Base-by-base conservation (phyloP, 2,888 invertebrate species). In the Aphidius colemani region DNA sequence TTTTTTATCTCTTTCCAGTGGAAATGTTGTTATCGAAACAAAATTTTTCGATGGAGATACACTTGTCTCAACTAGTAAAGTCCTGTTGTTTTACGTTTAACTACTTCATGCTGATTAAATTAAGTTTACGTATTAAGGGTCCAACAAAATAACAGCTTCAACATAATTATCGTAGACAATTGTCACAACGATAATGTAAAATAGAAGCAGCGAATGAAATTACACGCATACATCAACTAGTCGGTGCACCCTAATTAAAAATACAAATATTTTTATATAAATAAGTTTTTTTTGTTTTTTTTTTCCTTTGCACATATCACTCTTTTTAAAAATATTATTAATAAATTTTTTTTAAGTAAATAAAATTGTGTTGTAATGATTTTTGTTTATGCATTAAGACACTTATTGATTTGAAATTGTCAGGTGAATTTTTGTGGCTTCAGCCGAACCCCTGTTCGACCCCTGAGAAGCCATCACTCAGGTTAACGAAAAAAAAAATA, bases 11-110 rank as follows among this genome's bases (percentile, higher is more conserved):
- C 70, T 70, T 67, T 75, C 68, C 86, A 96, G 95, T 84, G 97
- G 98, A 8, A 97, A 98, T 79, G 92, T 97, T 59, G 93, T 97
- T 40, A 96, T 98, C 71, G 97, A 98, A 85, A 98, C 97, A 0
- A 94, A 94, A 82, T 98, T 98, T 84, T 98, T 89, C 81, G 98
- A 99, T 82, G 96, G 94, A 73, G 94, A 97, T 76, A 86, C 96
- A 58, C 88, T 96, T 72, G 95, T 99, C 71, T 94, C 95, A 67
- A 97, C 95, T 56, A 99, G 98, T 13, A 91, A 90, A 83, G 96
- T 99, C 65, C 89, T 98, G 66, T 88, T 99, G 55, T 98, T 93
- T 85, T 99, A 99, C 78, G 91, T 98, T 59, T 98, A 87, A 88
- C 4, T 6, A 46, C n/a, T 11, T 50, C 1, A 11, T 57, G n/a